These are phyloP conservation scores for Ciconia stormi DNA, from an alignment of 2,113 vertebrate genomes.

Conservation along the genomic window DNA sequence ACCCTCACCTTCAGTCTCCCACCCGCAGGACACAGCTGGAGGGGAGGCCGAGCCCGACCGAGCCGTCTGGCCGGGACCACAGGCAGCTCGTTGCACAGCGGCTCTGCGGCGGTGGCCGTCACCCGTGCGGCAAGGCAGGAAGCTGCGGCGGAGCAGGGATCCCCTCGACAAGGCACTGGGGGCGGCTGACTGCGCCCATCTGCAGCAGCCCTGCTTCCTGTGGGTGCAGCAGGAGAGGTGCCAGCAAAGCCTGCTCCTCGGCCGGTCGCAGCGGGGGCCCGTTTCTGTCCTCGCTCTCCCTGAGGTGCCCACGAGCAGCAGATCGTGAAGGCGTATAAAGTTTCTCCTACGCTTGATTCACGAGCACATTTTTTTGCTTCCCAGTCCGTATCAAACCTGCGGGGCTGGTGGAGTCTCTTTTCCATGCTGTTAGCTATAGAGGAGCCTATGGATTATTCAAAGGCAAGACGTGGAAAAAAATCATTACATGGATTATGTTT, in stretches of 20 bases:
- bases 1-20: not conserved
- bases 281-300: fast-evolving
- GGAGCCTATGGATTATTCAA: not conserved
- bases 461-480: not conserved
- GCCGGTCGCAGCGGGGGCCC: fast-evolving
- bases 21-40: fast-evolving
- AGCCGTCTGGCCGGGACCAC: fast-evolving
- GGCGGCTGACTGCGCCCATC: not conserved
- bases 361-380: not conserved
- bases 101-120: not conserved
- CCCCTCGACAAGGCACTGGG: not conserved
- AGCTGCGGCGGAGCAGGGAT: not conserved
- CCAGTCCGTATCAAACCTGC: fast-evolving
- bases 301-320: not conserved
- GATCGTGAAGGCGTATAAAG: fast-evolving
- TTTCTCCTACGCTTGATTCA: not conserved
- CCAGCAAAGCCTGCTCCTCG: fast-evolving
- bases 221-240: fast-evolving
- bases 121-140: not conserved
- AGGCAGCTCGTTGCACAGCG: not conserved
- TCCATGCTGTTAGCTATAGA: not conserved
- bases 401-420: not conserved
- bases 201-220: not conserved
- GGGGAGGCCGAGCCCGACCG: not conserved
- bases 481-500: not conserved